Conservation (phyloP, 2,888 invertebrate species). For the Rhagonycha lutea region DNA sequence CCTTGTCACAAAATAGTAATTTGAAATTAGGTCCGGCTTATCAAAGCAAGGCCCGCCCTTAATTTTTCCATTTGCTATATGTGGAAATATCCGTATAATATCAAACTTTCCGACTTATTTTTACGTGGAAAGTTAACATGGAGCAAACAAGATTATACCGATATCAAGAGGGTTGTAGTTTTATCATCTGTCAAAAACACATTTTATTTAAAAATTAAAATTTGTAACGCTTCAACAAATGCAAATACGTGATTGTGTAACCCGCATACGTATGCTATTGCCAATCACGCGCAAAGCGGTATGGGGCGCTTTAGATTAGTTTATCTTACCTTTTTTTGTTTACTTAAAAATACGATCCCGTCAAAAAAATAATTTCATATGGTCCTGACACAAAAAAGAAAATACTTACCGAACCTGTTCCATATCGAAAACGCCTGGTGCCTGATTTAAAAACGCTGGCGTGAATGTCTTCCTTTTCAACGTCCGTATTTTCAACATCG, state of each 20-base stretch:
- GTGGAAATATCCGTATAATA: background rate
- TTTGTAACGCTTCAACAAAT: background rate
- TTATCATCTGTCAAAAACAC: background rate
- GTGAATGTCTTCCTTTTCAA: background rate
- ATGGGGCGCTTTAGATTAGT: background rate
- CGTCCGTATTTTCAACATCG: constrained; percentile 25
- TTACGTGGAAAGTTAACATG: background rate
- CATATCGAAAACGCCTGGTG: constrained; percentile 29
- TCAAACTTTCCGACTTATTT: background rate
- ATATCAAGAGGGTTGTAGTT: background rate
- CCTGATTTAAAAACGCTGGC: constrained; percentile 37
- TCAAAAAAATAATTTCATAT: background rate
- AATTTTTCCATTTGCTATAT: background rate
- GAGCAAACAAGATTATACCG: background rate
- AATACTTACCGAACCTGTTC: constrained; percentile 23
- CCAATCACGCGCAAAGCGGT: background rate
- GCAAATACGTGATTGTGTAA: background rate
- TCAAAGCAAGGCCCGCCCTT: background rate
- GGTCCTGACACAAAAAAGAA: too few relatives aligned
- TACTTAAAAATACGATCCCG: background rate
- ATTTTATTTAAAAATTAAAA: background rate
- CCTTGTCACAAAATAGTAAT: background rate
- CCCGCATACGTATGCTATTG: background rate
- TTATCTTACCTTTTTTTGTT: background rate
- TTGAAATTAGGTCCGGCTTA: background rate